phyloP scores from a whole-genome alignment of 1,140 invertebrate genomes.

The Heterodera schachtii region DNA sequence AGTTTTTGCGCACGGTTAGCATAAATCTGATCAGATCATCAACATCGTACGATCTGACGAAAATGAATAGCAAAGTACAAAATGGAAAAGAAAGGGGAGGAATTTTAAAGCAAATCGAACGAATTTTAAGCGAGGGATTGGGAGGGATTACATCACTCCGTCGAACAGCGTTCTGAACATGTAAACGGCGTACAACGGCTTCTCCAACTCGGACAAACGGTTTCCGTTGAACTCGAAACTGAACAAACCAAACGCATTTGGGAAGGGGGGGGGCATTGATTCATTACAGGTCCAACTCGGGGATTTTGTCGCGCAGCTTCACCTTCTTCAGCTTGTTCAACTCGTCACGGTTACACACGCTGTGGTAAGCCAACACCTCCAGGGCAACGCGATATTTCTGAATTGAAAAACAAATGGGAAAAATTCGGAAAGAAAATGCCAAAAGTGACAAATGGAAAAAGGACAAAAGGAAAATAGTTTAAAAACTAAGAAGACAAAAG shows the following conservation, averaged over 20 bases:
- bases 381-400: constrained; percentile 78
- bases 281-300: constrained; percentile 66
- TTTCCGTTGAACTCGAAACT: constrained; percentile 77
- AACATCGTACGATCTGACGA: constrained; percentile 67
- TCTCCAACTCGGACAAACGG: constrained; percentile 73
- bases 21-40: constrained; percentile 75
- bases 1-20: constrained; percentile 81
- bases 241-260: constrained; percentile 21
- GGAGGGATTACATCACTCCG: constrained; percentile 69
- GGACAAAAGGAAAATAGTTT: not conserved
- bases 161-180: constrained; percentile 81
- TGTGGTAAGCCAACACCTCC: constrained; percentile 82
- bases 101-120: too few species aligned
- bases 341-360: constrained; percentile 77
- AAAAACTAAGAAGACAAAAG: too few species aligned
- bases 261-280: constrained; percentile 18
- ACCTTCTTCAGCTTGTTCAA: constrained; percentile 69
- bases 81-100: too few species aligned
- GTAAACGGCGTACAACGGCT: constrained; percentile 74
- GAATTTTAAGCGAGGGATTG: too few species aligned
- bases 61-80: too few species aligned
- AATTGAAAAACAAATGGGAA: not conserved
- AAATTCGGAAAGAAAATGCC: not conserved
- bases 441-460: not conserved
- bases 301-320: constrained; percentile 58